phyloP scores from a whole-genome alignment of 2,113 vertebrate genomes.

The Nyctereutes procyonoides region DNA sequence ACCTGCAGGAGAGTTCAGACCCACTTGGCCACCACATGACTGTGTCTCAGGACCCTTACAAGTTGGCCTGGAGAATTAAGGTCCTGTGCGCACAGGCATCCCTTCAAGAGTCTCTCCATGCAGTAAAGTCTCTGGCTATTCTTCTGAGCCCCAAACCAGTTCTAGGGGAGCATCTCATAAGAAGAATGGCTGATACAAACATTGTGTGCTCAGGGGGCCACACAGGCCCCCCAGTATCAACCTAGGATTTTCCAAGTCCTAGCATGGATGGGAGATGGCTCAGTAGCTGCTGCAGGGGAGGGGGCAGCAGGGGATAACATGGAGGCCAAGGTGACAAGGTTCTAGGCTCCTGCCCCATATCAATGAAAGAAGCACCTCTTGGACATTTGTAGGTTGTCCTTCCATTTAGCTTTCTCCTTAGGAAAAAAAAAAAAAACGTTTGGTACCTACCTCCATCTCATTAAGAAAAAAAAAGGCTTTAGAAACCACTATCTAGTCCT shows the following conservation, averaged over 20 bases:
- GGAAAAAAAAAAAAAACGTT: background rate
- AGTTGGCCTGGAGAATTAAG: background rate
- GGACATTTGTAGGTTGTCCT: background rate
- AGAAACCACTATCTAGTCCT: background rate
- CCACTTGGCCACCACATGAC: background rate
- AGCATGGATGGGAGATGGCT: no score
- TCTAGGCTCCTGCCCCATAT: background rate
- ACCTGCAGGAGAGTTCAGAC: background rate
- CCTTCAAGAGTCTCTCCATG: background rate
- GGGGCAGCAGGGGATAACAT: background rate
- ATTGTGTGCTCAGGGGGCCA: background rate
- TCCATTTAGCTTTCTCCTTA: background rate
- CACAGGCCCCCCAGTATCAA: rapidly evolving
- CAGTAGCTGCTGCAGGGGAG: background rate
- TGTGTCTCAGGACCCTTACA: background rate
- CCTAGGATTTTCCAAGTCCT: background rate
- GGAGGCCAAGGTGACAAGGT: background rate
- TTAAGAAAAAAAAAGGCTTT: background rate
- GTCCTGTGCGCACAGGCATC: rapidly evolving
- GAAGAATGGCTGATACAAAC: no score
- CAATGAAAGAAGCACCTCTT: background rate
- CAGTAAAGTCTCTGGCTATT: background rate
- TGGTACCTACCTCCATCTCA: background rate
- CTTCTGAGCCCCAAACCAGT: background rate
- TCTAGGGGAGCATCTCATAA: background rate